Evolutionary conservation across 2,113 vertebrate genomes (phyloP).

Genomic region (Aphyosemion australe): DNA sequence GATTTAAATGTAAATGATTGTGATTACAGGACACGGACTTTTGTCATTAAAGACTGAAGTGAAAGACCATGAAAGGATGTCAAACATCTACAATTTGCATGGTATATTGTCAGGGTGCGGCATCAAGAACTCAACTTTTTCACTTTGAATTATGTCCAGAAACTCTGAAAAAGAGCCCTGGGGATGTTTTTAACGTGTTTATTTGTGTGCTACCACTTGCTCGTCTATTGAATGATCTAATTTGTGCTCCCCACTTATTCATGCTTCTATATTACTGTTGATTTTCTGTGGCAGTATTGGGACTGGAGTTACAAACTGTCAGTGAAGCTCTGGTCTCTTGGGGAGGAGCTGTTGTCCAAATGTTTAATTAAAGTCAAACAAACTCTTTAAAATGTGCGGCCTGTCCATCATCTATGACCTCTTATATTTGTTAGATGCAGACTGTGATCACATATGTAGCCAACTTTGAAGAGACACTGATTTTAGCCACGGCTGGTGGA

Average conservation of each 20-base stretch:
- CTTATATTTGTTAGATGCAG: no score
- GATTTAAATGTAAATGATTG: slow-evolving; percentile 16
- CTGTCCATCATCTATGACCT: neutral
- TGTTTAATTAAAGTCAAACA: slow-evolving; percentile 4
- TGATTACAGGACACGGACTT: neutral
- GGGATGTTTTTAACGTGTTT: neutral
- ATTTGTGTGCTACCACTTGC: neutral
- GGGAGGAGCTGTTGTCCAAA: neutral
- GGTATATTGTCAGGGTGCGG: slow-evolving; percentile 57
- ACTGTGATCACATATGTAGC: no score
- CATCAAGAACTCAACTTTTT: slow-evolving; percentile 56
- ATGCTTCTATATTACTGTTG: neutral
- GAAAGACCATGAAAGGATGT: neutral
- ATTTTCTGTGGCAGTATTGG: neutral
- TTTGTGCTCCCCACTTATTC: neutral
- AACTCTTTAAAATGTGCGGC: neutral
- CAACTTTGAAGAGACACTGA: no score
- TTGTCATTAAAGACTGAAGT: neutral
- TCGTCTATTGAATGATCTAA: neutral
- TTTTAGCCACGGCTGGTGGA: no score
- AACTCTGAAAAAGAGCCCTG: slow-evolving; percentile 60
- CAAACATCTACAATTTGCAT: slow-evolving; percentile 53
- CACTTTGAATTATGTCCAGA: slow-evolving; percentile 68
- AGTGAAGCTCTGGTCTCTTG: neutral
- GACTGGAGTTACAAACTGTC: neutral